These are phyloP conservation scores for Acrocephalus kingi DNA, from an alignment of 2,113 vertebrate species.

Conservation along the genomic window DNA sequence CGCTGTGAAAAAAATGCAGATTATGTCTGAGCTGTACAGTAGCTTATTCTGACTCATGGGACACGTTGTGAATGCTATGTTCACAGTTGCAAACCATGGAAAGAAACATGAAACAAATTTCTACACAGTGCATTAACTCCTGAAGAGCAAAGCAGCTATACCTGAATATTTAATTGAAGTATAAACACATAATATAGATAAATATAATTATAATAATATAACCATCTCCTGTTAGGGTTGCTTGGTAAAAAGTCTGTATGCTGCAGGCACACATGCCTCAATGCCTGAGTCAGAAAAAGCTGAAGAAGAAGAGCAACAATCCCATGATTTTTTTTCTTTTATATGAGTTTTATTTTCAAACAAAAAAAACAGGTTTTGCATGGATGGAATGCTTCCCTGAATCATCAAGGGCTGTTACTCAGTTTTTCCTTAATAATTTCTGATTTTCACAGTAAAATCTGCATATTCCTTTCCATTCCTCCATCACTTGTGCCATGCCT, in stretches of 20 bases:
- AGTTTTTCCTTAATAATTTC: not conserved
- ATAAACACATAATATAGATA: not conserved
- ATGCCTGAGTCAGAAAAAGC: not conserved
- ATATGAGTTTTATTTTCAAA: not conserved
- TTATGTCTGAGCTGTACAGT: not conserved
- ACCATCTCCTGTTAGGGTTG: not conserved
- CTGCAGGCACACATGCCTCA: not conserved
- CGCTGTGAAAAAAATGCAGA: not conserved
- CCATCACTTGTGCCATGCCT: not conserved
- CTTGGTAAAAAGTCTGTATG: not conserved
- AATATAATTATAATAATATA: not conserved
- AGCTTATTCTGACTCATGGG: not conserved
- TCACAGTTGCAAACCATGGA: not conserved
- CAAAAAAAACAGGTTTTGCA: not conserved
- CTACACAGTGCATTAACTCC: not conserved
- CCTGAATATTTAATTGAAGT: not conserved
- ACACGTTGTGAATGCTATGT: not conserved
- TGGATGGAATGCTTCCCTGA: not conserved
- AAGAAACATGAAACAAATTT: not conserved
- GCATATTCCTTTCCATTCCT: not conserved
- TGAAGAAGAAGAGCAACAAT: not conserved
- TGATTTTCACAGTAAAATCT: not conserved
- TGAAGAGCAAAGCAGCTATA: not conserved
- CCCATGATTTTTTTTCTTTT: not conserved
- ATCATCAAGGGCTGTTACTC: not conserved